Evolutionary conservation across 2,888 invertebrate genomes (phyloP).

Genomic region (Drosophila ochracea): DNA sequence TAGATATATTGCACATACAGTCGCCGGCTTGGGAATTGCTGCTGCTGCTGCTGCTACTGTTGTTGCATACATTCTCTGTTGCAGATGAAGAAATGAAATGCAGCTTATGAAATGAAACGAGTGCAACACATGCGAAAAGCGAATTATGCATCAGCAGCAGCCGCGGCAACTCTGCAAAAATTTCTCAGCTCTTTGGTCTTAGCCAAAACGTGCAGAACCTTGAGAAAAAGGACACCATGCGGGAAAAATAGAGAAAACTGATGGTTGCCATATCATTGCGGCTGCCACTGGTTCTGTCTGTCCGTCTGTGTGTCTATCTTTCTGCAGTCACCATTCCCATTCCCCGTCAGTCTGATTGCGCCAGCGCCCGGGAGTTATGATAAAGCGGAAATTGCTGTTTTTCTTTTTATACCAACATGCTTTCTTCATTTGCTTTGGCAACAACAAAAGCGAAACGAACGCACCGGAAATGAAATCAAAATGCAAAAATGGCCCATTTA

Average conservation of each 20-base stretch:
- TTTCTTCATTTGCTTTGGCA: slow-evolving; percentile 35
- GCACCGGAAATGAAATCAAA: slow-evolving; percentile 71
- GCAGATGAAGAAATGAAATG: slow-evolving; percentile 68
- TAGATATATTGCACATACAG: slow-evolving; percentile 47
- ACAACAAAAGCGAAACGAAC: slow-evolving; percentile 30
- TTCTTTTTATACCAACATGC: slow-evolving; percentile 47
- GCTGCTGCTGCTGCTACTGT: slow-evolving; percentile 7
- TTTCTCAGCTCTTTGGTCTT: slow-evolving; percentile 29
- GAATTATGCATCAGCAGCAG: slow-evolving; percentile 24
- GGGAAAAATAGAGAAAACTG: slow-evolving; percentile 4
- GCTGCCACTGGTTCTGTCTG: background rate
- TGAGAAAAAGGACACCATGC: slow-evolving; percentile 34
- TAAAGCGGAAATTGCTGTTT: slow-evolving; percentile 70
- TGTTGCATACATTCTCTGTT: slow-evolving; percentile 6
- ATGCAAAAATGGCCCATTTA: slow-evolving; percentile 54
- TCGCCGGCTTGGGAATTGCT: slow-evolving; percentile 25
- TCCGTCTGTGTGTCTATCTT: slow-evolving; percentile 9
- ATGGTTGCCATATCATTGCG: slow-evolving; percentile 35
- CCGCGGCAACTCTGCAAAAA: slow-evolving; percentile 11
- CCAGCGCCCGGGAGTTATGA: slow-evolving; percentile 37
- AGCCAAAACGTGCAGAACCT: slow-evolving; percentile 44
- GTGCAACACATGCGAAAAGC: slow-evolving; percentile 62
- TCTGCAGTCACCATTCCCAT: too few relatives aligned
- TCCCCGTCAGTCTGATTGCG: background rate
- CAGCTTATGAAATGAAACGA: slow-evolving; percentile 71